phyloP scores from a whole-genome alignment of 2,888 invertebrate species.

The Chrysina gloriosa region DNA sequence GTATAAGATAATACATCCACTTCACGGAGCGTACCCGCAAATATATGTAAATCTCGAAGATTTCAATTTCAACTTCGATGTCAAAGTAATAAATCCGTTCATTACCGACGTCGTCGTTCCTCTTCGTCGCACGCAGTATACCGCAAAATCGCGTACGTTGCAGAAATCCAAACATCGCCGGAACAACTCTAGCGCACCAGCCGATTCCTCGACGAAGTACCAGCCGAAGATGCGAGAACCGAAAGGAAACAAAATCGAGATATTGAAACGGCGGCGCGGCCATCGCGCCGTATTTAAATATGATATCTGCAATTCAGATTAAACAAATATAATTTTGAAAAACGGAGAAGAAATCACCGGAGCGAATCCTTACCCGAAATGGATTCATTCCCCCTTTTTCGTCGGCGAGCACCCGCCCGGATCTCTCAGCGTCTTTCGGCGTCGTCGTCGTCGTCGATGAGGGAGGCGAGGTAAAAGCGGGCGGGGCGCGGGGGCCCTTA shows the following conservation, averaged over 20 bases:
- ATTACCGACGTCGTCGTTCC: too few relatives aligned
- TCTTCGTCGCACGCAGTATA: too few relatives aligned
- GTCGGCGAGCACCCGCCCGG: neutral
- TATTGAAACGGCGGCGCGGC: slow-evolving; percentile 13
- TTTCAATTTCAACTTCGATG: too few relatives aligned
- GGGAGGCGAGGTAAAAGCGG: slow-evolving; percentile 45
- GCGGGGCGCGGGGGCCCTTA: slow-evolving; percentile 55
- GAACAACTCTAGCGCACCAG: slow-evolving; percentile 7
- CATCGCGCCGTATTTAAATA: slow-evolving; percentile 27
- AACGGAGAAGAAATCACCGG: slow-evolving; percentile 56
- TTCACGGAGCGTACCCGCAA: too few relatives aligned
- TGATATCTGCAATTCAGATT: slow-evolving; percentile 63
- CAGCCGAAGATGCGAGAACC: neutral
- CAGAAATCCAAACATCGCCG: slow-evolving; percentile 5
- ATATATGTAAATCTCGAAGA: too few relatives aligned
- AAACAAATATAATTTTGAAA: slow-evolving; percentile 64
- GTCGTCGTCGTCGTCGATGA: slow-evolving; percentile 17
- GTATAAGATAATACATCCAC: too few relatives aligned
- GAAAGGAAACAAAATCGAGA: neutral
- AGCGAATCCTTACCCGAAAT: slow-evolving; percentile 58
- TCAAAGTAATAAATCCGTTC: too few relatives aligned
- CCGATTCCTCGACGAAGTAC: neutral
- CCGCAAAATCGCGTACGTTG: too few relatives aligned
- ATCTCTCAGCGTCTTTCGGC: slow-evolving; percentile 7
- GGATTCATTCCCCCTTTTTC: slow-evolving; percentile 49